Base-by-base conservation (phyloP, 2,888 invertebrate species). In the Poecilobothrus nobilitatus region DNA sequence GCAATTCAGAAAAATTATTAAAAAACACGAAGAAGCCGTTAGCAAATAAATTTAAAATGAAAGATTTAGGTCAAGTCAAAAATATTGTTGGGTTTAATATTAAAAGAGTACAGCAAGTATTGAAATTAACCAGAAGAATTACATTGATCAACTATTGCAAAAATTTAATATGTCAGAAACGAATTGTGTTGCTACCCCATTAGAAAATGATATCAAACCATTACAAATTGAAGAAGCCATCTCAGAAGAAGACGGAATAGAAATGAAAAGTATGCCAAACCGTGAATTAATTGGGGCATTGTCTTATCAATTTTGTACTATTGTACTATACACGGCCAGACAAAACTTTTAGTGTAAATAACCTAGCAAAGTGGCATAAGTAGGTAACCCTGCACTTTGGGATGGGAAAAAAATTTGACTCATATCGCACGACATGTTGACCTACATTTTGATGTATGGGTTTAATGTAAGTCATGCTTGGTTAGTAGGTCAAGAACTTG, bases 151-250 rank as follows among this genome's bases (percentile, higher is more conserved):
- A 44, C 6, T 44, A 44, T 44, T 44, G 12, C 44, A 12, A 44
- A 44, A 44, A 44, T 44, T 44, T 15, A 44, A 44, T 44, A 15
- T 9, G 10, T 44, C 15, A 21, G 66, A 71, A 21, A 68, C 71
- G 63, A 71, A 72, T 66, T 2, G 12, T n/a, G 64, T 68, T 37
- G 9, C 9, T 33, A 69, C 68, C 7, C 67, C 70, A 34, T 66
- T 71, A 62, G 69, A 70, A 65, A 69, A 67, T 27, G 61, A 66
- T 15, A 64, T 33, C 8, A 64, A 64, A 64, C 8, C 12, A 64
- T n/a, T 64, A 27, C 64, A 64, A 64, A 15, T 64, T 34, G 8
- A 64, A 27, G 64, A 33, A 18, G 67, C 67, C 66, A 66, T 37
- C 34, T 66, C 70, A 53, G 27, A 4, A 27, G 61, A 68, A 65